Conservation (phyloP, 2,888 invertebrate species). For the Xanthia icteritia region DNA sequence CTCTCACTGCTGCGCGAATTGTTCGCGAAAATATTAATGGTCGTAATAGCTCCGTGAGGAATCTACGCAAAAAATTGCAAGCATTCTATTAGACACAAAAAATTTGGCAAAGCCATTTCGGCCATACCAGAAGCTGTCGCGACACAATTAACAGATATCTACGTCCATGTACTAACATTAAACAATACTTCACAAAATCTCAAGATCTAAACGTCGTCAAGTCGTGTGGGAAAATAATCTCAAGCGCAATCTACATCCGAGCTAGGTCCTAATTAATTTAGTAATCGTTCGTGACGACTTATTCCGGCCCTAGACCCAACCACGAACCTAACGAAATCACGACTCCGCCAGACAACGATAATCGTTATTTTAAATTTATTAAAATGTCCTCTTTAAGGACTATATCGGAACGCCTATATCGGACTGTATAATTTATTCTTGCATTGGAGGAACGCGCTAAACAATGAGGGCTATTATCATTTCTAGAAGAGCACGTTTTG, state of each 20-base stretch:
- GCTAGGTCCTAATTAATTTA: constrained; percentile 90
- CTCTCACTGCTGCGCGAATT: constrained; percentile 40
- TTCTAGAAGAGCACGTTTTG: constrained; percentile 79
- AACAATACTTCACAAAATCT: constrained; percentile 85
- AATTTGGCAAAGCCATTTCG: constrained; percentile 13
- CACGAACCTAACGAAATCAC: constrained; percentile 90
- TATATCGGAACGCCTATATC: constrained; percentile 89
- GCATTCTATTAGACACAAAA: not conserved
- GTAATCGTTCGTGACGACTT: constrained; percentile 90
- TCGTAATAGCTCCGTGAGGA: constrained; percentile 11
- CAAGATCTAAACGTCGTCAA: constrained; percentile 83
- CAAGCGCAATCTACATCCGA: constrained; percentile 88
- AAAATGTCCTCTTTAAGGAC: constrained; percentile 90
- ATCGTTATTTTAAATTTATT: constrained; percentile 91
- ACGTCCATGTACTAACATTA: constrained; percentile 69
- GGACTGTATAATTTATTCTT: constrained; percentile 90
- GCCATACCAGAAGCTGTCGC: constrained; percentile 48
- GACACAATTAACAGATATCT: constrained; percentile 57
- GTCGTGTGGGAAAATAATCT: constrained; percentile 90
- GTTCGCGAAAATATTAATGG: constrained; percentile 51
- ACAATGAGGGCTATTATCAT: constrained; percentile 87
- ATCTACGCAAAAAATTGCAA: constrained; percentile 13
- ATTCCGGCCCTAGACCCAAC: constrained; percentile 87
- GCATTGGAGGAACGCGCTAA: constrained; percentile 83
- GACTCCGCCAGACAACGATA: constrained; percentile 89